Evolutionary conservation across 2,797 vertebrate genomes (phyloP), one percentile per base, ranked within the genome.

Genomic region (Falco peregrinus): DNA sequence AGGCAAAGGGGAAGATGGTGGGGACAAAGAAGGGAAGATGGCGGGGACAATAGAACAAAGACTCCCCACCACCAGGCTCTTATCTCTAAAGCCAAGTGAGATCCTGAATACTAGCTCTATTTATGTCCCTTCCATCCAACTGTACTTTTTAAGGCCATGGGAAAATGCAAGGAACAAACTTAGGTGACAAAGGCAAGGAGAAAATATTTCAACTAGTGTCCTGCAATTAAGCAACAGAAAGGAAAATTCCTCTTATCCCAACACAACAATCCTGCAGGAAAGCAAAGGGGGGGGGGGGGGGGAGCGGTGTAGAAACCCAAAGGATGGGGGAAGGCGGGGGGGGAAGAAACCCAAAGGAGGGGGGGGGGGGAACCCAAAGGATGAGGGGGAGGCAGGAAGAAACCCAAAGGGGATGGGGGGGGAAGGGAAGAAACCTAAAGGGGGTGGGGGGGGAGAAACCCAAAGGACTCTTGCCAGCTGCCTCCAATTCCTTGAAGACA

Each of bases 91-190:
- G 35, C 14, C 1, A 1, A 68, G 24, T 16, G 12, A 89, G 51
- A 91, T 87, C 41, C 87, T 76, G 67, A 88, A 63, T 56, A 71
- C 47, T 16, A 61, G 37, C 26, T 93, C 82, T 91, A 75, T 91
- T 96, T 86, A 54, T 45, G 54, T 87, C 71, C 53, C 22, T 91
- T 93, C 48, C 90, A 89, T 93, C 63, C 13, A 93, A 37, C 29
- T 54, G 19, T 51, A 60, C 64, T 82, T 84, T 90, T 65, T 70
- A 76, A 74, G 39, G 67, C 53, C 63, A 74, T 13, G 26, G 80
- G 50, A 54, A 87, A 84, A 92, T 53, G 53, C 68, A 50, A 48
- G 64, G 37, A 90, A 92, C 26, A 82, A 89, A 60, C 1, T 1
- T 0, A 89, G 16, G 22, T 67, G 63, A 70, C 68, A 91, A 84